phyloP scores from a whole-genome alignment of 2,888 invertebrate genomes.

The Oligia strigilis region DNA sequence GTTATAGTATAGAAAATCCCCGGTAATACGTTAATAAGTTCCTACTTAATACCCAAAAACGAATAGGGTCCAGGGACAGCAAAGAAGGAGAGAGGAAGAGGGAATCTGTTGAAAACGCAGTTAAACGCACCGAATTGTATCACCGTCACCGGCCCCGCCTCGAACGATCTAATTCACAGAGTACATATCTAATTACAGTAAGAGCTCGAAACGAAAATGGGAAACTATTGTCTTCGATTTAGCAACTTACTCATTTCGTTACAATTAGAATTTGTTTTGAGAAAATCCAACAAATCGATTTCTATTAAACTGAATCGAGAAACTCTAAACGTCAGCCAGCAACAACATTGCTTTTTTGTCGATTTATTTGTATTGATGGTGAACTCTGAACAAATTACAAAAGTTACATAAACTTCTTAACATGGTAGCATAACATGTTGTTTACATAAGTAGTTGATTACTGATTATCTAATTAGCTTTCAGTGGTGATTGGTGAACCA shows the following conservation, averaged over 20 bases:
- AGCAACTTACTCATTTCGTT: background rate
- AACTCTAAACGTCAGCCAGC: background rate
- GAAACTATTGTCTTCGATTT: background rate
- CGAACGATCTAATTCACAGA: no score
- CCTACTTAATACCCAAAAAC: background rate
- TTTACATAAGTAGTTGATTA: conserved; percentile 13
- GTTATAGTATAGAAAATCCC: background rate
- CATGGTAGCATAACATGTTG: conserved; percentile 14
- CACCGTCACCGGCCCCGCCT: no score
- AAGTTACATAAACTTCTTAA: background rate
- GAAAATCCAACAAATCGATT: background rate
- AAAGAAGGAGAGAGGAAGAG: no score
- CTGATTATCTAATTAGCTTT: conserved; percentile 39
- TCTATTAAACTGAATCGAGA: background rate
- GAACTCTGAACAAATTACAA: background rate
- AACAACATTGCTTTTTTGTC: background rate
- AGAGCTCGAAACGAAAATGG: no score
- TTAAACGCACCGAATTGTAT: no score
- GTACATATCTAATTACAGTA: no score
- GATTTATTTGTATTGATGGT: background rate
- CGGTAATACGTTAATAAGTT: background rate
- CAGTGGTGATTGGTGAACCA: conserved; percentile 25
- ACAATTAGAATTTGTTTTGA: background rate
- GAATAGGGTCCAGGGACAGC: no score
- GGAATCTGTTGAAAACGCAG: no score